These are phyloP conservation scores for Sitobion miscanthi DNA, from an alignment of 1,140 invertebrate species.

Conservation along the genomic window DNA sequence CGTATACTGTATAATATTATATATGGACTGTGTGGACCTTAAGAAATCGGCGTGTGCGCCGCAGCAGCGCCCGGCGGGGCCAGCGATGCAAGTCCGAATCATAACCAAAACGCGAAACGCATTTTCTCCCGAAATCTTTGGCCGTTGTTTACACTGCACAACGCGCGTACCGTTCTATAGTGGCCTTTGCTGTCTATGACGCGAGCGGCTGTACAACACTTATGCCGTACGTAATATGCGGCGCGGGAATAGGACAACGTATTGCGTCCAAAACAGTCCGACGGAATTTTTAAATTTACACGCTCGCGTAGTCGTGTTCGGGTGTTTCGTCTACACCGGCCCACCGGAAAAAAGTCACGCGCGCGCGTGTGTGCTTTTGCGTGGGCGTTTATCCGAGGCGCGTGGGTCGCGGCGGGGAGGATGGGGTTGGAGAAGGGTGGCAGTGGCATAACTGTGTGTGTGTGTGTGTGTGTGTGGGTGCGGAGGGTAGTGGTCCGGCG, in stretches of 20 bases:
- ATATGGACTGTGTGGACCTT: too few relatives aligned
- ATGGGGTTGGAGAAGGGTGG: too few relatives aligned
- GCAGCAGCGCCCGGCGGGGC: too few relatives aligned
- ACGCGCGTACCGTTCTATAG: too few relatives aligned
- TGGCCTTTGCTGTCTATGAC: too few relatives aligned
- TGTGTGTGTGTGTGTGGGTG: neutral
- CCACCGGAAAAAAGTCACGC: conserved; percentile 15
- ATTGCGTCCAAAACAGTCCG: neutral
- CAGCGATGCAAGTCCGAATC: neutral
- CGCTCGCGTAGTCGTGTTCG: neutral
- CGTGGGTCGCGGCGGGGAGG: neutral
- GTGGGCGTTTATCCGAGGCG: neutral
- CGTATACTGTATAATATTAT: neutral
- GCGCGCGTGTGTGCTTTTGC: neutral
- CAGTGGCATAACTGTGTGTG: neutral
- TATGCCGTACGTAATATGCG: too few relatives aligned
- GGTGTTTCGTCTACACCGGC: neutral
- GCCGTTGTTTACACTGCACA: neutral
- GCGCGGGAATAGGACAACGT: neutral
- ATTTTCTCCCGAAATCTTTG: neutral
- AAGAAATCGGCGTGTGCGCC: neutral
- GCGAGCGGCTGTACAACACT: neutral
- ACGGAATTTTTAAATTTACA: neutral
- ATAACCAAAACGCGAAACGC: neutral
- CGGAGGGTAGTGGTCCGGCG: neutral